Evolutionary conservation across 2,797 vertebrate species (phyloP), one percentile per base, ranked within the genome.

Genomic region (Lacerta bilineata): DNA sequence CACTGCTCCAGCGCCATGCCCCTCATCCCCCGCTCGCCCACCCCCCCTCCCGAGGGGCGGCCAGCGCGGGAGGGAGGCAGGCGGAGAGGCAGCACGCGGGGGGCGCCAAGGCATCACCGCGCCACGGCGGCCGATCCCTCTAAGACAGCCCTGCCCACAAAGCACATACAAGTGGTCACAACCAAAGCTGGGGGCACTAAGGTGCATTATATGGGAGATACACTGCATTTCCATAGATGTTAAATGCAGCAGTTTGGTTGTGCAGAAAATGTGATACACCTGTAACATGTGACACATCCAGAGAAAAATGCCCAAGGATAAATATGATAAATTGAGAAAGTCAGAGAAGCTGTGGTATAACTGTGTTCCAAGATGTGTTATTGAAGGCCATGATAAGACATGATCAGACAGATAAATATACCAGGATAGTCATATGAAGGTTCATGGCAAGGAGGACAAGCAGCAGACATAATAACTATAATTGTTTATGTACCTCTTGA

Each of bases 391-490:
- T 43, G 13, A 77, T 66, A 10, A 74, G 33, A 59, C n/a, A 59
- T 17, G 68, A 55, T 15, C n/a, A 25, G 69, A 33, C 39, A 78
- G 43, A 85, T 11, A 41, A 55, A 6, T 9, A 1, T 55, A 15
- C 27, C 10, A 29, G 80, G 33, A 25, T 87, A 80, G 80, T 69
- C 83, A 13, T 74, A 0, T 75, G 8, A 84, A 81, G 66, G 61
- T 91, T 83, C 88, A 88, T 87, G 79, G 79, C 69, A 92, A 79
- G 88, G 39, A 80, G 79, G 69, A 90, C 41, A 89, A 78, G 23
- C 17, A 66, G 15, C 87, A 91, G 69, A 55, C 46, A 85, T 50
- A 90, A 83, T 69, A 90, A 43, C 0, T 0, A 13, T 87, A 84
- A 89, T 64, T 64, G 29, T 86, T 90, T 9, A 3, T 85, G 68